These are phyloP conservation scores for Rhinella marina DNA, from an alignment of 2,797 vertebrate genomes.

Conservation along the genomic window DNA sequence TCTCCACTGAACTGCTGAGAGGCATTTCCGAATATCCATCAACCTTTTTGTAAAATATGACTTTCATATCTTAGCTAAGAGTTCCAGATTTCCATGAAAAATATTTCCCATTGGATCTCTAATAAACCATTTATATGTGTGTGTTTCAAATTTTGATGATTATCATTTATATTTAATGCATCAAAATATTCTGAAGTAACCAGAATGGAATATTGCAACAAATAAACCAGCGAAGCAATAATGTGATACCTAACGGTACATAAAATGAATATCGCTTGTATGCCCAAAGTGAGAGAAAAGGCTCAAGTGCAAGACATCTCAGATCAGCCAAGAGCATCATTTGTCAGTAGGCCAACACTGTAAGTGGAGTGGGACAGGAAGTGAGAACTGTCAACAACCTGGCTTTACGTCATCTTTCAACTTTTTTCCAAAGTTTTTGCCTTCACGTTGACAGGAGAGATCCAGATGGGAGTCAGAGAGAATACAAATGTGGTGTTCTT, in stretches of 20 bases:
- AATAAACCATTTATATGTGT: constrained; percentile 50
- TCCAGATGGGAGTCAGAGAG: not conserved
- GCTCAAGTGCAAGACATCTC: constrained; percentile 5
- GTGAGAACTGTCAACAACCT: constrained; percentile 12
- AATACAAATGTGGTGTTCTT: not conserved
- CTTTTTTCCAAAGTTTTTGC: constrained; percentile 9
- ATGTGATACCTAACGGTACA: constrained; percentile 21
- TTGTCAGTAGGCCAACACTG: constrained; percentile 9
- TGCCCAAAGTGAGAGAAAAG: not conserved
- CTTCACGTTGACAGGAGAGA: constrained; percentile 23
- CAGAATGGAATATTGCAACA: constrained; percentile 35
- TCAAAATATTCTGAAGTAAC: constrained; percentile 41
- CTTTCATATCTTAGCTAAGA: constrained; percentile 51
- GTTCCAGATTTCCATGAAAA: constrained; percentile 50
- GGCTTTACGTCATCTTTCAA: constrained; percentile 12
- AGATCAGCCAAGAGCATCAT: constrained; percentile 37
- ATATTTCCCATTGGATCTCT: constrained; percentile 50
- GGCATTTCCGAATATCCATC: constrained; percentile 39
- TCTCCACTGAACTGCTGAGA: constrained; percentile 31
- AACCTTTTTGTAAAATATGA: constrained; percentile 52
- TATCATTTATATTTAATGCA: constrained; percentile 52
- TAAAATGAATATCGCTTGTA: constrained; percentile 18
- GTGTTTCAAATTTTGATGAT: constrained; percentile 47
- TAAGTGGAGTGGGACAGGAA: constrained; percentile 7
- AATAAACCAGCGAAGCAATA: constrained; percentile 43